A percentile compares a stretch with the other conserved stretches of the same genome.
Evolutionary conservation across 1,140 invertebrate genomes (phyloP).

Genomic region (Meteorus sp.): DNA sequence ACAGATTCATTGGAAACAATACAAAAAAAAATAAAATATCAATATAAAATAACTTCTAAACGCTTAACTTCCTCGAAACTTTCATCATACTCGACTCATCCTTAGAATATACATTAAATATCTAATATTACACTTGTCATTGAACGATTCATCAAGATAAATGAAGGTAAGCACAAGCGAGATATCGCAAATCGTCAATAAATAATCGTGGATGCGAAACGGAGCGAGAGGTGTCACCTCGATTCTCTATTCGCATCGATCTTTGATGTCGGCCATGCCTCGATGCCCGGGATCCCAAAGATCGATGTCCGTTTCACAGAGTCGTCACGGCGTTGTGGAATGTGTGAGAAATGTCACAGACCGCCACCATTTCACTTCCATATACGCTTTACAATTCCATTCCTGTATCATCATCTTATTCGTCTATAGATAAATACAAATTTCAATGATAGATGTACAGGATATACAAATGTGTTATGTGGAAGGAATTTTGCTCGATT

Average conservation of each 20-base stretch:
- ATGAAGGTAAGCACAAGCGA: slow-evolving; percentile 11
- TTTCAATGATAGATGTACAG: background rate
- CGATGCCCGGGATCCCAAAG: slow-evolving; percentile 19
- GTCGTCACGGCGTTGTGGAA: slow-evolving; percentile 20
- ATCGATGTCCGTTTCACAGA: slow-evolving; percentile 23
- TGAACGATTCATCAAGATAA: slow-evolving; percentile 20
- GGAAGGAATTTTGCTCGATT: background rate
- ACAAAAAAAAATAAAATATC: too few species aligned
- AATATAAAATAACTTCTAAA: too few species aligned
- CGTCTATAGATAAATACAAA: too few species aligned
- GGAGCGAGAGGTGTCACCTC: slow-evolving; percentile 16
- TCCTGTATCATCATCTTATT: too few species aligned
- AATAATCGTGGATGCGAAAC: slow-evolving; percentile 18
- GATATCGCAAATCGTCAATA: slow-evolving; percentile 17
- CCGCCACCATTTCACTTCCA: background rate
- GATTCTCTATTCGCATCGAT: slow-evolving; percentile 13
- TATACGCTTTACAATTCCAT: background rate
- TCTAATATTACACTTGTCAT: background rate
- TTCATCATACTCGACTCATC: background rate
- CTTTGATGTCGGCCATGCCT: slow-evolving; percentile 12
- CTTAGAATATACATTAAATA: background rate
- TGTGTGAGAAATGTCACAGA: slow-evolving; percentile 18
- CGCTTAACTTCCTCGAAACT: background rate
- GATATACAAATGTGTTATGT: background rate
- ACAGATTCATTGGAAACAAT: too few species aligned